Conservation (phyloP, 2,888 invertebrate species). For the Dioctria rufipes region DNA sequence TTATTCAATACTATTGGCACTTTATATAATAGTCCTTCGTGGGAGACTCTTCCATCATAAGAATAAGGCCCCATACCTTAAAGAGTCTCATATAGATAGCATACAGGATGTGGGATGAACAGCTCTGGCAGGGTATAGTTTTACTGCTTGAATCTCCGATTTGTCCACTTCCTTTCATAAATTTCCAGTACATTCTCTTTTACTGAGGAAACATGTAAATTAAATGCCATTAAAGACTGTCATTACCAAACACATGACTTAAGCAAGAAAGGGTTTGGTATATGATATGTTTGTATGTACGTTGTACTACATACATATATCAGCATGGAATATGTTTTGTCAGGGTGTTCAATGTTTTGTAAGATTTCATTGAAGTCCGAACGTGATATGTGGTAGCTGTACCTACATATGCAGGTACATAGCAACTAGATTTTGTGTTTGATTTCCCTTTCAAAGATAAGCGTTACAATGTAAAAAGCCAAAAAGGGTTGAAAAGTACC, state of each 20-base stretch:
- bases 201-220: conserved; percentile 42
- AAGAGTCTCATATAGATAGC: neutral
- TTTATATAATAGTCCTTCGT: conserved; percentile 53
- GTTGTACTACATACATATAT: neutral
- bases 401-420: conserved; percentile 6
- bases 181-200: conserved; percentile 22
- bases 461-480: neutral
- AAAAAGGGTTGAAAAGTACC: conserved; percentile 25
- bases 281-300: too few relatives aligned
- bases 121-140: neutral
- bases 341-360: neutral
- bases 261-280: neutral
- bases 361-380: neutral
- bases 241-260: conserved; percentile 38
- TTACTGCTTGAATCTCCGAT: conserved; percentile 4
- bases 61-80: neutral
- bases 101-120: conserved; percentile 1
- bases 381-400: neutral
- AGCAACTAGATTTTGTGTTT: conserved; percentile 4
- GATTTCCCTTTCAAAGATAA: conserved; percentile 1
- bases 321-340: neutral
- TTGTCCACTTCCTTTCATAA: conserved; percentile 50
- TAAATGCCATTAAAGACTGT: conserved; percentile 46
- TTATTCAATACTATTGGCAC: conserved; percentile 58
- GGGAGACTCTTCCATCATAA: neutral